Conservation (phyloP, 1,140 invertebrate genomes). For the Euura lappo region DNA sequence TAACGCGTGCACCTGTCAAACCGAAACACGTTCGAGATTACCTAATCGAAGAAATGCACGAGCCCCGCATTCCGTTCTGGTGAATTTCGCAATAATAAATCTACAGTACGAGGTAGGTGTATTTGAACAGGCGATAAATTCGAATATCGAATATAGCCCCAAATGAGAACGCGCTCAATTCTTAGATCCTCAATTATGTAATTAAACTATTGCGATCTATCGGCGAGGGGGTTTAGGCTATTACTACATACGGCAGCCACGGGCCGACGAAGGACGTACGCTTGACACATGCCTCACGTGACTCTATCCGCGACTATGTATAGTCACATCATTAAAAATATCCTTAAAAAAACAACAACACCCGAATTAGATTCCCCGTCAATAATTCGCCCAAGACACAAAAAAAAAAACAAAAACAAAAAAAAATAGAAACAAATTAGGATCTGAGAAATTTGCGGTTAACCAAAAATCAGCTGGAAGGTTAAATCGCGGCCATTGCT, state of each 20-base stretch:
- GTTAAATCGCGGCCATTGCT: neutral
- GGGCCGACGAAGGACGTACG: neutral
- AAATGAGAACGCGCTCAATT: neutral
- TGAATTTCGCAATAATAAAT: too few relatives aligned
- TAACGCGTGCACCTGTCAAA: too few relatives aligned
- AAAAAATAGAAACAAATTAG: too few relatives aligned
- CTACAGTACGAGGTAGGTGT: too few relatives aligned
- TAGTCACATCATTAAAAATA: too few relatives aligned
- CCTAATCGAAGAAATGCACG: too few relatives aligned
- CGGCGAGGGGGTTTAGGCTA: neutral
- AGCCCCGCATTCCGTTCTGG: too few relatives aligned
- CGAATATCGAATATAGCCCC: too few relatives aligned
- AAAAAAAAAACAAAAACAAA: neutral
- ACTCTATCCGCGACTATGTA: neutral
- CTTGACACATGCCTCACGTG: slow-evolving; percentile 2
- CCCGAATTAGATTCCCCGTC: neutral
- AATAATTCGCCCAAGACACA: neutral
- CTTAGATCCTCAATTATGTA: neutral
- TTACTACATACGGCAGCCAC: neutral
- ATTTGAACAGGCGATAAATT: too few relatives aligned
- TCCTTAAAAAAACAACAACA: neutral
- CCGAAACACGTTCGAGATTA: too few relatives aligned
- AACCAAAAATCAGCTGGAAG: neutral
- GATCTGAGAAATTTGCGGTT: too few relatives aligned
- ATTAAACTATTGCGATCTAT: slow-evolving; percentile 2